These are phyloP conservation scores for Leptoteleia sp. DNA, from an alignment of 1,140 invertebrate genomes.

Conservation along the genomic window DNA sequence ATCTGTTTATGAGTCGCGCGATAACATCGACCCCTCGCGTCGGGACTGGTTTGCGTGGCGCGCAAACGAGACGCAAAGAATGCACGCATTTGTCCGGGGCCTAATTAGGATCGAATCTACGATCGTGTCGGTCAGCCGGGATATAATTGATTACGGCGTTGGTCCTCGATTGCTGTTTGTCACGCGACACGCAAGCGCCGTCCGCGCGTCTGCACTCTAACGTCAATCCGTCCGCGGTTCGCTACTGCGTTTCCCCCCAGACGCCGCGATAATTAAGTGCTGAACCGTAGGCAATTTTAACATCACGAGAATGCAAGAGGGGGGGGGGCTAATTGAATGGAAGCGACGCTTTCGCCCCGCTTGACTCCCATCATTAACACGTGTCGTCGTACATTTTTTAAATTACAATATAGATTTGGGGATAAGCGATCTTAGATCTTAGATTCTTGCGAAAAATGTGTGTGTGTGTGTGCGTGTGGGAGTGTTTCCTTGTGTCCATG, in stretches of 20 bases:
- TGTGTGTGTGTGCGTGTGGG: too few species aligned
- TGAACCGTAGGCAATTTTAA: conserved; percentile 17
- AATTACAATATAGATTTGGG: too few species aligned
- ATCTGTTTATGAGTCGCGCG: conserved; percentile 17
- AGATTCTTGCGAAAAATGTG: too few species aligned
- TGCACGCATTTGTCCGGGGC: conserved; percentile 28
- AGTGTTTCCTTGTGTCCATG: too few species aligned
- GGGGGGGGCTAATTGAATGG: conserved; percentile 3
- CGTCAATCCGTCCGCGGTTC: conserved; percentile 15
- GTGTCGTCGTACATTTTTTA: too few species aligned
- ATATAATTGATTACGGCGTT: conserved; percentile 57
- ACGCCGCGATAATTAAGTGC: conserved; percentile 33
- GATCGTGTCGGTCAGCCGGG: conserved; percentile 20
- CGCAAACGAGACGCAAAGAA: conserved; percentile 40
- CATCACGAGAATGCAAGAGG: background rate
- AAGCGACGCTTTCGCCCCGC: too few species aligned
- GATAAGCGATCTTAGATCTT: too few species aligned
- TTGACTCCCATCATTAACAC: too few species aligned
- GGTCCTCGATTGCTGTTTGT: conserved; percentile 56
- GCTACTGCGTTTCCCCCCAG: conserved; percentile 25
- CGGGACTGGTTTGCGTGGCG: conserved; percentile 26
- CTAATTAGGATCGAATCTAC: conserved; percentile 54
- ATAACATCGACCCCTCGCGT: conserved; percentile 35
- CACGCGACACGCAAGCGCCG: conserved; percentile 47
- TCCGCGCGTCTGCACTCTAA: conserved; percentile 32